These are phyloP conservation scores for Sitodiplosis mosellana DNA, from an alignment of 1,140 invertebrate species.

Conservation along the genomic window DNA sequence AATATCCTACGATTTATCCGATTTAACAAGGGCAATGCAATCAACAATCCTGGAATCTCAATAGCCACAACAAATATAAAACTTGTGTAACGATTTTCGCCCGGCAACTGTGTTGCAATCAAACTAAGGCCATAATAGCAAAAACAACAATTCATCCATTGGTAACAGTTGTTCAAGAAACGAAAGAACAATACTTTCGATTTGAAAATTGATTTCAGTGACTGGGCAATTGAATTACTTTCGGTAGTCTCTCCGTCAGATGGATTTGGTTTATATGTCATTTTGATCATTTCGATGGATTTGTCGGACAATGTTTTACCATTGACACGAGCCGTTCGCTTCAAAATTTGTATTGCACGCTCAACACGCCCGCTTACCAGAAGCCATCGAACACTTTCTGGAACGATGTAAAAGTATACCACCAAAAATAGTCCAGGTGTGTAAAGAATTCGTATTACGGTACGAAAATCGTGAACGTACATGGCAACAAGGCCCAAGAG, in stretches of 20 bases:
- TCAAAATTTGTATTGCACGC: constrained; percentile 36
- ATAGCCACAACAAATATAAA: constrained; percentile 49
- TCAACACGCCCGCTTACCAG: constrained; percentile 44
- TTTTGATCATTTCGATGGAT: constrained; percentile 25
- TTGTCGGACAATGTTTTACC: constrained; percentile 34
- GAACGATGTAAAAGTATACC: constrained; percentile 35
- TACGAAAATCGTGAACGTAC: constrained; percentile 48
- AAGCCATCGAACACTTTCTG: constrained; percentile 55
- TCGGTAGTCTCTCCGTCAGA: constrained; percentile 6
- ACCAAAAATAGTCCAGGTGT: constrained; percentile 41
- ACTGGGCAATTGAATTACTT: constrained; percentile 14
- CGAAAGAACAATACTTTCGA: constrained; percentile 36
- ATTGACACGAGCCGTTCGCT: constrained; percentile 47
- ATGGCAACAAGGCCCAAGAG: constrained; percentile 45
- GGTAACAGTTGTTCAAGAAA: constrained; percentile 41
- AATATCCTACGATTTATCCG: constrained; percentile 39
- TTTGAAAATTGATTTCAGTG: constrained; percentile 31
- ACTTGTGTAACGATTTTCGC: constrained; percentile 47
- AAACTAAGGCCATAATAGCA: constrained; percentile 68
- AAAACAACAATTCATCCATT: constrained; percentile 48
- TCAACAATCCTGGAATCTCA: constrained; percentile 50
- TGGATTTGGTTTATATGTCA: constrained; percentile 9
- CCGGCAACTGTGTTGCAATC: constrained; percentile 53
- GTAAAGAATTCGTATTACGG: constrained; percentile 43
- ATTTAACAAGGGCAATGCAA: constrained; percentile 42